Percentiles rank a stretch among this genome's conserved stretches.
These are phyloP conservation scores for Clupea harengus DNA, from an alignment of 2,113 vertebrate species.

Conservation along the genomic window DNA sequence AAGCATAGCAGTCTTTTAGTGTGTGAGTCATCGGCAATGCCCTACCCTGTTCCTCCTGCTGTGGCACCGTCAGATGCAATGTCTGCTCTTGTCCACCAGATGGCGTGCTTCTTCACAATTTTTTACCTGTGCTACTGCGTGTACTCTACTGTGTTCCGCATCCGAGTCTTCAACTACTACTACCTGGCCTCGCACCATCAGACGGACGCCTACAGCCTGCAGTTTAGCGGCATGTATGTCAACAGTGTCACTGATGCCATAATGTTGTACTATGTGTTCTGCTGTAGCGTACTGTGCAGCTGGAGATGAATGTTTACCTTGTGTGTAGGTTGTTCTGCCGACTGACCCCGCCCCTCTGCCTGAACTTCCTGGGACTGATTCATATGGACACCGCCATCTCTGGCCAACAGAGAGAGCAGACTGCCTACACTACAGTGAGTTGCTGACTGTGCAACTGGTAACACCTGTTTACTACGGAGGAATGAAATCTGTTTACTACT, in stretches of 20 bases:
- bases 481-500: neutral
- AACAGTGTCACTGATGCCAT: neutral
- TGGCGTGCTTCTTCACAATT: slow-evolving; percentile 89
- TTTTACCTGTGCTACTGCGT: slow-evolving; percentile 92
- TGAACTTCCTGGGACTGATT: slow-evolving; percentile 93
- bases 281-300: neutral
- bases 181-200: slow-evolving; percentile 92
- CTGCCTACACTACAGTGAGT: slow-evolving; percentile 91
- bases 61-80: neutral
- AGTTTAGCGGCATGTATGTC: slow-evolving; percentile 94
- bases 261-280: neutral
- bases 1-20: neutral
- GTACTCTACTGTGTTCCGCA: slow-evolving; percentile 93
- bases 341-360: slow-evolving; percentile 89
- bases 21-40: neutral
- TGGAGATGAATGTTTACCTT: neutral
- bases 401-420: slow-evolving; percentile 79
- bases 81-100: slow-evolving; percentile 64
- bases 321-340: slow-evolving; percentile 88
- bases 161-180: slow-evolving; percentile 93
- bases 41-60: neutral
- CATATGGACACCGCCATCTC: slow-evolving; percentile 93
- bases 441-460: neutral
- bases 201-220: slow-evolving; percentile 93
- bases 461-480: neutral